Evolutionary conservation across 2,888 invertebrate genomes (phyloP).

Genomic region (Odontomyia ornata): DNA sequence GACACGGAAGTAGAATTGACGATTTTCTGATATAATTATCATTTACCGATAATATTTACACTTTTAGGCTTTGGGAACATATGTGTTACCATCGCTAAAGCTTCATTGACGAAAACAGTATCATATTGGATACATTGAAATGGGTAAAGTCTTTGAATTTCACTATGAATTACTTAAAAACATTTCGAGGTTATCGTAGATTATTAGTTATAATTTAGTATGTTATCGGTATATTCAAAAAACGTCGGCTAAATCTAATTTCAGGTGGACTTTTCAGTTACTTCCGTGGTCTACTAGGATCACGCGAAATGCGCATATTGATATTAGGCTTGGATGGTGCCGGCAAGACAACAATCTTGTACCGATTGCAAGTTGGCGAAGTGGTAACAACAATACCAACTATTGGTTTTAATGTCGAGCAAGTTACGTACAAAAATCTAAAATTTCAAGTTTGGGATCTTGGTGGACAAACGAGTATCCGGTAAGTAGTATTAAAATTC

Average conservation of each 20-base stretch:
- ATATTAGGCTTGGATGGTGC: slow-evolving; percentile 98
- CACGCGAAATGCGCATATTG: slow-evolving; percentile 96
- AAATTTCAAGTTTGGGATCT: slow-evolving; percentile 99
- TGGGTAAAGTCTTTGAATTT: slow-evolving; percentile 6
- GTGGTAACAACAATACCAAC: slow-evolving; percentile 98
- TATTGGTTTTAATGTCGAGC: slow-evolving; percentile 98
- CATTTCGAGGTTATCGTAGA: slow-evolving; percentile 33
- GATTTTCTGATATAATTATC: background rate
- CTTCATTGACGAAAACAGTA: background rate
- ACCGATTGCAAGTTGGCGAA: slow-evolving; percentile 97
- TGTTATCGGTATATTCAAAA: background rate
- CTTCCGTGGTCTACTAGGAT: slow-evolving; percentile 94
- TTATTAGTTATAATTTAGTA: background rate
- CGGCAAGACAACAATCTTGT: slow-evolving; percentile 98
- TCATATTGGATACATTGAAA: slow-evolving; percentile 15
- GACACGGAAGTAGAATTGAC: slow-evolving; percentile 21
- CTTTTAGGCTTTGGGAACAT: background rate
- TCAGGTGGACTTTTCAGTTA: slow-evolving; percentile 95
- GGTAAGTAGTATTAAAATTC: slow-evolving; percentile 67
- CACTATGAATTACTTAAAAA: slow-evolving; percentile 24
- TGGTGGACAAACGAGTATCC: slow-evolving; percentile 98
- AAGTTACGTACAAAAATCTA: slow-evolving; percentile 98
- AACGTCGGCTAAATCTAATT: slow-evolving; percentile 10
- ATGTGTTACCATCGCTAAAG: slow-evolving; percentile 8
- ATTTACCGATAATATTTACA: background rate